These are phyloP conservation scores for Sardina pilchardus DNA, from an alignment of 2,113 vertebrate species.

Conservation along the genomic window DNA sequence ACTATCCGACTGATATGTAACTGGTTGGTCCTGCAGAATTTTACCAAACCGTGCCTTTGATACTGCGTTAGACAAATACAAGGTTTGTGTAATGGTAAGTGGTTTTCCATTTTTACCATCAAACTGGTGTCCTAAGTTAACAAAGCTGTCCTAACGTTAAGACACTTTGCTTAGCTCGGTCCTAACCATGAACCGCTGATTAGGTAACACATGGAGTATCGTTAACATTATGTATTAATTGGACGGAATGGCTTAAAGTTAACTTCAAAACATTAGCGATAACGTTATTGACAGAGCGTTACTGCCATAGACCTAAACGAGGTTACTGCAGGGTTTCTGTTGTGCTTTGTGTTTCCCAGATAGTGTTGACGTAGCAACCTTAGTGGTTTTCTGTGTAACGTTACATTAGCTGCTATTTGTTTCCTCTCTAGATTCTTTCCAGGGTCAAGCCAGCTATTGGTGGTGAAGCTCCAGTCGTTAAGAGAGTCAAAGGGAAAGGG, in stretches of 20 bases:
- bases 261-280: no score
- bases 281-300: no score
- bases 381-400: constrained; percentile 27
- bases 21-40: not conserved
- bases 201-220: no score
- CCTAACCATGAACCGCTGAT: no score
- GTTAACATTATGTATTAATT: no score
- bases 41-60: not conserved
- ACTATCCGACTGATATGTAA: not conserved
- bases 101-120: not conserved
- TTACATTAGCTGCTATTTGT: not conserved
- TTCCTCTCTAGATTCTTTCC: constrained; percentile 78
- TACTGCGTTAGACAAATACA: not conserved
- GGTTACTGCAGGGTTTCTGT: not conserved
- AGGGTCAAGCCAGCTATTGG: constrained; percentile 79
- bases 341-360: not conserved
- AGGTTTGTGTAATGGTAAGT: not conserved
- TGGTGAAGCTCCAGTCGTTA: constrained; percentile 61
- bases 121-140: no score
- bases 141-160: no score
- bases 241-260: no score
- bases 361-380: no score
- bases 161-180: no score
- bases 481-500: constrained; percentile 77
- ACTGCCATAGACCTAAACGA: no score